These are phyloP conservation scores for Centropus unirufus DNA, from an alignment of 2,113 vertebrate species.

Conservation along the genomic window DNA sequence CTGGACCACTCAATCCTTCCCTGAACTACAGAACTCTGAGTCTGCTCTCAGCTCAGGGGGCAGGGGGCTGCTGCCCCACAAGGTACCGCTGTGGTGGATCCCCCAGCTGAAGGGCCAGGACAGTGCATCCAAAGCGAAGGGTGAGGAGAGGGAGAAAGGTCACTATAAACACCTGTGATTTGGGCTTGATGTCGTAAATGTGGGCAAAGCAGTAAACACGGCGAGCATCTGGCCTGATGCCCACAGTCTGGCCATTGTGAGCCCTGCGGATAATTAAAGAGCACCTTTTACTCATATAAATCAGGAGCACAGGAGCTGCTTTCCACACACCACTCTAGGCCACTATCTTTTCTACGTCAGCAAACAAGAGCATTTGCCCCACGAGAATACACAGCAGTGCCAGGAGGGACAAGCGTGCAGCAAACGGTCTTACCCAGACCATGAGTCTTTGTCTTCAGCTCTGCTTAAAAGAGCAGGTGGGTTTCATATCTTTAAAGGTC, in stretches of 20 bases:
- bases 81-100: neutral
- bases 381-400: neutral
- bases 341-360: neutral
- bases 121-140: neutral
- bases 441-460: neutral
- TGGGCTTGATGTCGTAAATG: neutral
- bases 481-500: neutral
- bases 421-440: neutral
- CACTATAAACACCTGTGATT: neutral
- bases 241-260: neutral
- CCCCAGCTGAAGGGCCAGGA: neutral
- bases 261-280: neutral
- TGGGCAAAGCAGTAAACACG: neutral
- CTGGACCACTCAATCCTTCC: neutral
- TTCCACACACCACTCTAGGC: neutral
- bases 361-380: neutral
- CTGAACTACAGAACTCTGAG: neutral
- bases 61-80: neutral
- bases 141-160: neutral
- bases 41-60: fast-evolving
- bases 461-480: neutral
- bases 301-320: neutral
- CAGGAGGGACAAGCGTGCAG: neutral
- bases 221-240: neutral
- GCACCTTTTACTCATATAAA: neutral